These are phyloP conservation scores for Eulimnadia texana DNA, from an alignment of 1,140 invertebrate species.

Conservation along the genomic window DNA sequence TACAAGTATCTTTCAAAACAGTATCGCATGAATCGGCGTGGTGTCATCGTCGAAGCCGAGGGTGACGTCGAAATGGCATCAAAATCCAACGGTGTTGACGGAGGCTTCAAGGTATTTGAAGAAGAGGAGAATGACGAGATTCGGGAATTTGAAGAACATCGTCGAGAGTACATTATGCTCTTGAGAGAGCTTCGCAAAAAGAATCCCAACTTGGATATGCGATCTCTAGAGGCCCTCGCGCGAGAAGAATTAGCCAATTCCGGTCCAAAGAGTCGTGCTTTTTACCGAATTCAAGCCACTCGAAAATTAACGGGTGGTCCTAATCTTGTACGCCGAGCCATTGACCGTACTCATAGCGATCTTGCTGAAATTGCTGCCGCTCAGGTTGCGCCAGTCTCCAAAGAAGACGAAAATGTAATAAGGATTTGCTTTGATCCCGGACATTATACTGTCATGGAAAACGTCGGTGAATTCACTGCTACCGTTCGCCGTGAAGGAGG, in stretches of 20 bases:
- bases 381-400: conserved; percentile 23
- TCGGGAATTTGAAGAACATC: conserved; percentile 76
- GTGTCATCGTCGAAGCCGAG: conserved; percentile 80
- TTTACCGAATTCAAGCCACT: conserved; percentile 94
- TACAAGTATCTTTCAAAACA: conserved; percentile 85
- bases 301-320: conserved; percentile 88
- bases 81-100: conserved; percentile 21
- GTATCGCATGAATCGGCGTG: conserved; percentile 78
- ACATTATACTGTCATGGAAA: conserved; percentile 97
- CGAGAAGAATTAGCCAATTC: conserved; percentile 82
- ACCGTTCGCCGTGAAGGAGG: conserved; percentile 70
- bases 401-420: conserved; percentile 38
- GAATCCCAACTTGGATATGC: conserved; percentile 67
- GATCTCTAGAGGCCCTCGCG: conserved; percentile 83
- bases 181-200: conserved; percentile 77
- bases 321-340: conserved; percentile 76
- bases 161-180: conserved; percentile 81
- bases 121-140: conserved; percentile 54
- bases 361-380: conserved; percentile 57
- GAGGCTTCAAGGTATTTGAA: conserved; percentile 27
- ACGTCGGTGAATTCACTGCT: conserved; percentile 85
- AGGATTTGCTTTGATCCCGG: conserved; percentile 85
- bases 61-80: conserved; percentile 55
- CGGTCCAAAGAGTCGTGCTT: conserved; percentile 90
- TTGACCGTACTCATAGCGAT: conserved; percentile 70